Percentiles rank a stretch among this genome's conserved stretches.
phyloP scores from a whole-genome alignment of 2,888 invertebrate genomes.

The Pollenia angustigena region DNA sequence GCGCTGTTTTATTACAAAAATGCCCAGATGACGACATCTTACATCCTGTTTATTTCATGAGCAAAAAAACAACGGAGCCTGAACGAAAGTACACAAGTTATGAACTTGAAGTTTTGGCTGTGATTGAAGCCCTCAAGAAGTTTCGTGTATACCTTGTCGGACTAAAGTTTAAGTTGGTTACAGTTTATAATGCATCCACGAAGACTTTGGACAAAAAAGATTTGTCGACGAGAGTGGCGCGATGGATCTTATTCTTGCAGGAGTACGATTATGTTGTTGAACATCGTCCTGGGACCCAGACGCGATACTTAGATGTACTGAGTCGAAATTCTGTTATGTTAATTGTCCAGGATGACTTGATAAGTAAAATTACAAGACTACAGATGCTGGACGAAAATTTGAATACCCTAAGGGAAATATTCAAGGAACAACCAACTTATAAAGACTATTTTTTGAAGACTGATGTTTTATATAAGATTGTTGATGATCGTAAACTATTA shows the following conservation, averaged over 20 bases:
- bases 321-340: slow-evolving; percentile 69
- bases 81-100: slow-evolving; percentile 62
- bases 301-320: slow-evolving; percentile 67
- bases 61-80: slow-evolving; percentile 59
- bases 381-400: slow-evolving; percentile 72
- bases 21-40: slow-evolving; percentile 55
- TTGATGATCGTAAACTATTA: slow-evolving; percentile 49
- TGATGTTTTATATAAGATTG: slow-evolving; percentile 58
- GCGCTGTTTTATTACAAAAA: slow-evolving; percentile 68
- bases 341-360: slow-evolving; percentile 37
- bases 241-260: slow-evolving; percentile 69
- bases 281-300: slow-evolving; percentile 70
- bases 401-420: slow-evolving; percentile 50
- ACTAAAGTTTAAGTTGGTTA: slow-evolving; percentile 68
- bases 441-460: slow-evolving; percentile 11
- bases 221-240: slow-evolving; percentile 64
- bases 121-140: slow-evolving; percentile 74
- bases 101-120: slow-evolving; percentile 62
- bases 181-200: slow-evolving; percentile 72
- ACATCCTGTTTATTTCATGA: slow-evolving; percentile 71
- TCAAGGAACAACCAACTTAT: slow-evolving; percentile 39
- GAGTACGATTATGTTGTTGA: slow-evolving; percentile 74
- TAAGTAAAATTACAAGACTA: slow-evolving; percentile 41
- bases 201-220: slow-evolving; percentile 71
- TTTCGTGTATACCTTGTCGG: slow-evolving; percentile 76